phyloP scores from a whole-genome alignment of 2,888 invertebrate genomes.

The Lapara coniferarum region DNA sequence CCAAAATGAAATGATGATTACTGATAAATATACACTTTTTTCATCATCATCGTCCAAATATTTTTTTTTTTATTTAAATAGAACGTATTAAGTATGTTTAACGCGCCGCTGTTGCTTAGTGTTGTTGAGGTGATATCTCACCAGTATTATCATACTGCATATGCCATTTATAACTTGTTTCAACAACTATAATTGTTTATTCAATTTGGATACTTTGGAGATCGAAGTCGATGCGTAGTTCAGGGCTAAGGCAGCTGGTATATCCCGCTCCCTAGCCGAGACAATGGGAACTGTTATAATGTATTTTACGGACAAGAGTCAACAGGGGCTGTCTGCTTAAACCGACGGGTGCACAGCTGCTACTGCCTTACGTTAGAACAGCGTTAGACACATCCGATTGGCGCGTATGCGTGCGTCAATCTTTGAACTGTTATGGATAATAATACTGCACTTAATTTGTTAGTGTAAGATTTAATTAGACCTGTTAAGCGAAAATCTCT shows the following conservation, averaged over 20 bases:
- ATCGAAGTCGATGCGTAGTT: conserved; percentile 6
- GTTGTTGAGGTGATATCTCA: no score
- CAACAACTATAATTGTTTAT: not conserved
- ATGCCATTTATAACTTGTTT: not conserved
- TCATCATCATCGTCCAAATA: no score
- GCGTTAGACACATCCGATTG: conserved; percentile 44
- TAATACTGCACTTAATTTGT: no score
- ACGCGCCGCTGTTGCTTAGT: no score
- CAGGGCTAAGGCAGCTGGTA: conserved; percentile 49
- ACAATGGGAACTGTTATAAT: conserved; percentile 56
- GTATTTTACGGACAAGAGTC: conserved; percentile 54
- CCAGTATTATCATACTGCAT: not conserved
- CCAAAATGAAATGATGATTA: no score
- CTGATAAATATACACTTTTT: no score
- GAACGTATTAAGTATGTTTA: no score
- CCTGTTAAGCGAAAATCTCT: no score
- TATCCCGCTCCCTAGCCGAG: conserved; percentile 31
- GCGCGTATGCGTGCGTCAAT: not conserved
- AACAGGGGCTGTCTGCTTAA: conserved; percentile 57
- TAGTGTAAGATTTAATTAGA: no score
- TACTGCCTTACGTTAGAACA: conserved; percentile 47
- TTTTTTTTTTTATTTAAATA: no score
- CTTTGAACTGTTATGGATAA: not conserved
- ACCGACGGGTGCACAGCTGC: conserved; percentile 52
- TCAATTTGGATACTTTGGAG: conserved; percentile 22